Conservation (phyloP, 2,888 invertebrate species). For the Drosophila rubida region DNA sequence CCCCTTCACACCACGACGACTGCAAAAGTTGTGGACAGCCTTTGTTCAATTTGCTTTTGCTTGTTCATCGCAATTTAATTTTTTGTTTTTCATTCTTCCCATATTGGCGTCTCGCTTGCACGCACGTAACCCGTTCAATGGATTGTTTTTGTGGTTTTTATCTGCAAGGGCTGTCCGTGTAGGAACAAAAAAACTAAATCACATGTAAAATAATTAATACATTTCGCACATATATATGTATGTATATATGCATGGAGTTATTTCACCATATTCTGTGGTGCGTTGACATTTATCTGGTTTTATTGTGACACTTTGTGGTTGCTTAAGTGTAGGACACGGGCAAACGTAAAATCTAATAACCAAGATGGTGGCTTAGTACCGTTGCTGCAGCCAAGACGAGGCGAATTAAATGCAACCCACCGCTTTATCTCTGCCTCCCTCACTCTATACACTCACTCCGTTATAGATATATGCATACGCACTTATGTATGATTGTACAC, state of each 20-base stretch:
- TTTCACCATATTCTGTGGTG: constrained; percentile 14
- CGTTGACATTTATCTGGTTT: constrained; percentile 47
- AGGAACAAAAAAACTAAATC: constrained; percentile 16
- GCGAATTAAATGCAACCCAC: constrained; percentile 10
- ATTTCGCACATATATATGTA: constrained; percentile 1
- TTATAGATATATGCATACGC: constrained; percentile 1
- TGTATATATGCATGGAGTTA: background rate
- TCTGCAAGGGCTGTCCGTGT: constrained; percentile 40
- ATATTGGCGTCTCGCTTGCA: constrained; percentile 50
- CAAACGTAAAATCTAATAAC: constrained; percentile 39
- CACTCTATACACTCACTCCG: constrained; percentile 3
- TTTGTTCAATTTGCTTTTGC: constrained; percentile 67
- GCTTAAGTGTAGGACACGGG: constrained; percentile 25
- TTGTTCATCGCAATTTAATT: constrained; percentile 68
- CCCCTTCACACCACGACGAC: constrained; percentile 1
- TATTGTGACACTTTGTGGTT: constrained; percentile 36
- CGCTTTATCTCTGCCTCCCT: constrained; percentile 6
- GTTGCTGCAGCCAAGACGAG: constrained; percentile 24
- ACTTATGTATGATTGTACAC: background rate
- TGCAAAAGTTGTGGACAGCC: constrained; percentile 47
- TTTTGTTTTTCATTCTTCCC: constrained; percentile 32
- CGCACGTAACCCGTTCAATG: constrained; percentile 45
- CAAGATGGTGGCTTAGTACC: constrained; percentile 51
- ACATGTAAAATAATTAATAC: constrained; percentile 35
- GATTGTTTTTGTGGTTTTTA: constrained; percentile 43